Base-by-base conservation (phyloP, 2,888 invertebrate genomes). In the Emesis russula region DNA sequence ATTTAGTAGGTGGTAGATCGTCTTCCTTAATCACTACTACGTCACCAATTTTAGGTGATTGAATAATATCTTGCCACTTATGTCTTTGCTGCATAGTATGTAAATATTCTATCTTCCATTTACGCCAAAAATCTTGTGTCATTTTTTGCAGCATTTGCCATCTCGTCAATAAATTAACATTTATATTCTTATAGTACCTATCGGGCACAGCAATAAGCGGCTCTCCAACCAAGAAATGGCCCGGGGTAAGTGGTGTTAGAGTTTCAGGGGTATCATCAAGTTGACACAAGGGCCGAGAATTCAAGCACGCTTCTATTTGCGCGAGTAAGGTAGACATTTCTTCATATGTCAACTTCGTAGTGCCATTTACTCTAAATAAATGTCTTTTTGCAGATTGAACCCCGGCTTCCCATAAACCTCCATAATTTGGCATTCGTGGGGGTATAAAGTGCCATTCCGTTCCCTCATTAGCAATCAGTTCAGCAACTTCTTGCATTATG, bases 101-200 rank as follows among this genome's bases (percentile, higher is more conserved):
- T 0, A 95, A 83, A 79, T 95, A 95, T 58, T 95, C 95, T 25
- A 86, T 74, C 11, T 83, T 83, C 95, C 95, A 95, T 83, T 85
- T 84, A 9, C 66, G 83, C 94, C 94, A 94, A 73, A 95, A 95
- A 71, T 93, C 88, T 84, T 95, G 93, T 4, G 89, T 90, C 90
- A 92, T 91, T 63, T 83, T 89, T 79, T 95, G 95, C 4, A 92
- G 74, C 2, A 94, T 38, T 71, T 94, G 94, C 94, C 94, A 95
- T 74, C 94, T 88, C 15, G 86, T 81, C 33, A 90, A 68, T 25
- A 80, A 48, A 13, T 73, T 81, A 6, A 82, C 66, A 6, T 86
- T 88, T 9, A 11, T 63, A 0, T 41, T 44, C 0, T 87, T 73
- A 76, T 88, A 86, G 68, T 11, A 3, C 13, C 44, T 13, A 13